Base-by-base conservation (phyloP, 2,113 vertebrate species). In the Elgaria multicarinata region DNA sequence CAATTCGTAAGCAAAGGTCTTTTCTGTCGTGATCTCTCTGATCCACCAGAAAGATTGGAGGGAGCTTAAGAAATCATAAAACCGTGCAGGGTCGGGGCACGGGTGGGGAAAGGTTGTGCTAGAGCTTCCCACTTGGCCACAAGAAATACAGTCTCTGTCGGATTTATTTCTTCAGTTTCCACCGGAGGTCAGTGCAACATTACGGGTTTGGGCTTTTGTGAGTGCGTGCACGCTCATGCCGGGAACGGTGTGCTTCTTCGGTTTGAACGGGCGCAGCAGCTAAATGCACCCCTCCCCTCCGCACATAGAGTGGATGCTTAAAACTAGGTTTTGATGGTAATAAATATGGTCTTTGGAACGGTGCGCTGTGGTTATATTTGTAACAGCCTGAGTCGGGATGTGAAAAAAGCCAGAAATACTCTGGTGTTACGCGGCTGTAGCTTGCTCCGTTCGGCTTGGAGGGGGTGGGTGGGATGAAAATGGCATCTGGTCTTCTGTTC, bases 171-270 rank as follows among this genome's bases (percentile, higher is more conserved):
- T 79, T 8, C 8, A 2, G 33, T 46, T 93, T 96, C 96, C 97
- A 97, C 96, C 95, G 96, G 97, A 96, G 97, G 96, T 97, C 97
- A 97, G 96, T 95, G 94, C 91, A 91, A 85, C 95, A 87, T 67
- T 85, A 90, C 77, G n/a, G 24, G 67, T 84, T 84, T 33, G 75
- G 75, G 39, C 24, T 3, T 72, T 77, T 50, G 3, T 22, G 64
- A 2, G 87, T 95, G 22, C 12, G 3, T 4, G 4, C 12, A 4
- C 31, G 1, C 96, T 55, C 42, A 14, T 85, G 69, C 85, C 83
- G 26, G 1, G 14, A 46, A 82, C 18, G 2, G 1, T 1, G n/a
- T 0, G n/a, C 62, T 74, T 93, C 90, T 87, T n/a, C n/a, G 0
- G 81, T 84, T 64, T 82, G 77, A 33, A 87, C 90, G 1, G 79